A percentile compares a stretch with the other conserved stretches of the same genome.
These are phyloP conservation scores for Hirtodrosophila alboralis DNA, from an alignment of 2,888 invertebrate genomes.

Conservation along the genomic window DNA sequence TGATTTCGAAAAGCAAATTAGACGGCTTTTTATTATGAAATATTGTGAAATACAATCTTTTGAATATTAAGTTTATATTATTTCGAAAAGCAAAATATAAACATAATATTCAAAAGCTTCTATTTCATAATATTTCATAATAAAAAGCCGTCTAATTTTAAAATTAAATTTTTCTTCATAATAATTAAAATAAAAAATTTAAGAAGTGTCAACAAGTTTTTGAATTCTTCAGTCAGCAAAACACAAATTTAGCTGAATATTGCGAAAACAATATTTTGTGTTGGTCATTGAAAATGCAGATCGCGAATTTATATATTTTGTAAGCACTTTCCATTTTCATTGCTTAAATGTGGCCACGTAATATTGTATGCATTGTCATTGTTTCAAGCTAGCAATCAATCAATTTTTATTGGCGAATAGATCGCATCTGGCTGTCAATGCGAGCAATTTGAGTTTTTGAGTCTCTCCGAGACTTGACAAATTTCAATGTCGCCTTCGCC, in stretches of 20 bases:
- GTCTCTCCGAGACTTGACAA: conserved; percentile 11
- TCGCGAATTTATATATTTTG: conserved; percentile 17
- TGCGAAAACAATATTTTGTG: conserved; percentile 27
- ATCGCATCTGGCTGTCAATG: conserved; percentile 46
- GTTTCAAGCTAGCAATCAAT: conserved; percentile 26
- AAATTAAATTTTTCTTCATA: too few relatives aligned
- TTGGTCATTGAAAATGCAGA: conserved; percentile 68
- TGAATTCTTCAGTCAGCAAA: too few relatives aligned
- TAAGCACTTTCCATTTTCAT: conserved; percentile 42
- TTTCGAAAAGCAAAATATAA: too few relatives aligned
- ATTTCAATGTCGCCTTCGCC: conserved; percentile 70
- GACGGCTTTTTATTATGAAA: too few relatives aligned
- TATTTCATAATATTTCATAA: too few relatives aligned
- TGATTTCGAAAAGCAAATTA: too few relatives aligned
- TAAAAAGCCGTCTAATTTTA: too few relatives aligned
- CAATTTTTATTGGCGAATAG: conserved; percentile 33
- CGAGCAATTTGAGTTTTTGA: conserved; percentile 9
- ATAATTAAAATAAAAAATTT: too few relatives aligned
- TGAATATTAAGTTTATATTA: too few relatives aligned
- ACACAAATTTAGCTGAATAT: conserved; percentile 34
- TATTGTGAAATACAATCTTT: too few relatives aligned
- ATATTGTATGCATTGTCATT: conserved; percentile 29
- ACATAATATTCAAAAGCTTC: too few relatives aligned
- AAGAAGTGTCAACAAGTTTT: too few relatives aligned
- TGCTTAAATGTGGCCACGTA: conserved; percentile 32